Base-by-base conservation (phyloP, 2,797 vertebrate species). In the Acanthiza pusilla region DNA sequence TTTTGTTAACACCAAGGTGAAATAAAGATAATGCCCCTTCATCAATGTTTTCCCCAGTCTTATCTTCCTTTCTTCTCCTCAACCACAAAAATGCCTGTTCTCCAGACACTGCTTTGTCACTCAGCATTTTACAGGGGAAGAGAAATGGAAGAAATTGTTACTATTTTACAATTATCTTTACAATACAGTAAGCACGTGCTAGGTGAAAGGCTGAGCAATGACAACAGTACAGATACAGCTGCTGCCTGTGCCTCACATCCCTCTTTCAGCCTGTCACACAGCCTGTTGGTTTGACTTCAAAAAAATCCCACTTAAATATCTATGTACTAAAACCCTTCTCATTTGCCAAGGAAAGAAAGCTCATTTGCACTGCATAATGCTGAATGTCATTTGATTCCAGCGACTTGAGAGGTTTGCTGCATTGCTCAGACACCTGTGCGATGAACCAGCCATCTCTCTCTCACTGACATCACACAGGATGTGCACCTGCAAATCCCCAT, bases 151-250 rank as follows among this genome's bases (percentile, higher is more conserved):
- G 25, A 95, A 93, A 87, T 89, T 34, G 85, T 75, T 90, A 81
- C 54, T 60, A 81, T 95, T 94, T 94, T 77, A 74, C 85, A 89
- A 67, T 92, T 95, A 55, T 40, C 47, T 76, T 83, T 45, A 77
- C 84, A 89, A 83, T 65, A 71, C 1, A 0, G 21, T 54, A 61
- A 82, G 45, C 48, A 54, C 0, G 0, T 65, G 51, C 83, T 70
- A 93, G 86, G 81, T 74, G 71, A 92, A 85, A 92, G 72, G 68
- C 77, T 89, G 81, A 94, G 88, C 60, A 88, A 48, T 8, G 7
- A 51, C 51, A 50, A 51, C n/a, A 91, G n/a, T 11, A 76, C 51
- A 73, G 67, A 50, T 53, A 40, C 74, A 91, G 85, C 53, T 82
- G 63, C 74, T 0, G 7, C 71, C 48, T 67, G 60, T 0, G 0